Evolutionary conservation across 2,797 vertebrate species (phyloP), one percentile per base, ranked within the genome.

Genomic region (Sphaeramia orbicularis): DNA sequence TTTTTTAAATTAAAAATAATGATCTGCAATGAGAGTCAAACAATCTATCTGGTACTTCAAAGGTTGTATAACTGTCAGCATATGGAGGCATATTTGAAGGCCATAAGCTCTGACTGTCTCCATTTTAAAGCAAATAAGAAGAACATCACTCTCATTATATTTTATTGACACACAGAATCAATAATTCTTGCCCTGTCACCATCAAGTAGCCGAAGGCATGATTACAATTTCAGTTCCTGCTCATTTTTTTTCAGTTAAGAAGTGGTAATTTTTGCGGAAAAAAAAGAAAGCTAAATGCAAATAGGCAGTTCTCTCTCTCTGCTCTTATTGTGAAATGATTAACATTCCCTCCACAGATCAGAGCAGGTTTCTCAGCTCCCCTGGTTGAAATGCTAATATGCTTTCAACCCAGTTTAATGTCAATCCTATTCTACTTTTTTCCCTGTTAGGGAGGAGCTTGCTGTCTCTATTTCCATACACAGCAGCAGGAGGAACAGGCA

Each of bases 321-420:
- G 10, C 75, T 84, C 79, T 78, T 81, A 90, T 86, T 90, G 80
- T 78, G 56, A 77, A 84, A 88, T 88, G 89, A 93, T 94, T 93
- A 92, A 86, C 78, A 94, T 93, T 92, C 91, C 74, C 76, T 79
- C 70, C 87, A 88, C 90, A 91, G 82, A 91, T 88, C 78, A 79
- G 82, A 89, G 81, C 82, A 88, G 89, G 87, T 89, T 89, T 86
- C 85, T 77, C 76, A 80, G 78, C 75, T 89, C 65, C 83, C 84
- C 79, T 80, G 86, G 88, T 85, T 90, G 91, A 94, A 93, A 94
- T 94, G 92, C 91, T 91, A 94, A 94, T 94, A 74, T 51, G 75
- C 70, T 83, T 86, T 82, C 86, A 84, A 73, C 71, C 61, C 67
- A 79, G 76, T 87, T 90, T 88, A 91, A 90, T 88, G 88, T 89